These are phyloP conservation scores for Podilymbus podiceps DNA, from an alignment of 2,113 vertebrate species.

Conservation along the genomic window DNA sequence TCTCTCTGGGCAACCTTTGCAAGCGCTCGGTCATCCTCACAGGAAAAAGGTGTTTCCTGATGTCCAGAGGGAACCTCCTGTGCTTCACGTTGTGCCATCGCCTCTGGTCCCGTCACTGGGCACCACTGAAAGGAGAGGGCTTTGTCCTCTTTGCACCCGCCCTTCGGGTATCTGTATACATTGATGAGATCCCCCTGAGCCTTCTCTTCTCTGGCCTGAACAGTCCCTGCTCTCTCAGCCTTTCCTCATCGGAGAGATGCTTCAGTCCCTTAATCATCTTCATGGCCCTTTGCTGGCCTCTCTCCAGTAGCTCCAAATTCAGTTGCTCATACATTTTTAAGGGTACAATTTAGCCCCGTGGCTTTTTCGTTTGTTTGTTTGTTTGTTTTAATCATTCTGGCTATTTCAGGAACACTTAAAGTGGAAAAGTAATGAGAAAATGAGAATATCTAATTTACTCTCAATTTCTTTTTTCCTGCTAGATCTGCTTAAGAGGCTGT, in stretches of 20 bases:
- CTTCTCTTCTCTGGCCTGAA: neutral
- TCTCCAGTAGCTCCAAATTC: neutral
- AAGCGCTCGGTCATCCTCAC: neutral
- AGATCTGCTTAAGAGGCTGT: constrained; percentile 40
- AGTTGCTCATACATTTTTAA: neutral
- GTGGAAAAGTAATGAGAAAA: constrained; percentile 28
- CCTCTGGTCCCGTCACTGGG: neutral
- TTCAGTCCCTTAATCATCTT: neutral
- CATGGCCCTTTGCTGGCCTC: neutral
- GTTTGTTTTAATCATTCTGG: neutral
- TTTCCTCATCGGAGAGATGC: neutral
- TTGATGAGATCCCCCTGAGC: neutral
- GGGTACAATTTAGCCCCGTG: neutral
- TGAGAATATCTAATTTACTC: constrained; percentile 28
- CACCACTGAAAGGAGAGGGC: neutral
- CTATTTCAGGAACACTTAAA: constrained; percentile 41
- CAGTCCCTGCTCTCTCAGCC: neutral
- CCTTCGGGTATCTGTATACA: neutral
- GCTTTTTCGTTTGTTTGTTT: neutral
- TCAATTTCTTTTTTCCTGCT: constrained; percentile 29
- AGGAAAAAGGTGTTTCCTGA: neutral
- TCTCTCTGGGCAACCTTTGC: neutral
- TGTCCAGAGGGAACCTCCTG: neutral
- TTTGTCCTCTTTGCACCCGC: neutral
- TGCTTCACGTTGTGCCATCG: neutral